A percentile compares a stretch with the other conserved stretches of the same genome.
Conservation (phyloP, 2,888 invertebrate genomes). For the Macrophya annulata region DNA sequence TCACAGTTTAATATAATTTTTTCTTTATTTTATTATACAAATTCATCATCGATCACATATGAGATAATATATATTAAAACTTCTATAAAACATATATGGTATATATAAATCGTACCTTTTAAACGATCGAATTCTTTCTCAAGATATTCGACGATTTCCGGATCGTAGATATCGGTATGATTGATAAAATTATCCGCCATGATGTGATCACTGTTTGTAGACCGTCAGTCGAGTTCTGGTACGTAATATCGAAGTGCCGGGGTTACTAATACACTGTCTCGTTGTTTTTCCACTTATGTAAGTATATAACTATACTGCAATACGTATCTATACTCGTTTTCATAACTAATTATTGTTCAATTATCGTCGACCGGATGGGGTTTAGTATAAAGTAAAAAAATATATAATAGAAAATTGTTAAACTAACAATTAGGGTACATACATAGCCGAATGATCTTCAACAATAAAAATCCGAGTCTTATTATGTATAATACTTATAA, state of each 20-base stretch:
- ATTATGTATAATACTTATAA: no score
- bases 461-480: background rate
- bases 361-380: background rate
- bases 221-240: background rate
- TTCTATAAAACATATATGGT: no score
- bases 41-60: background rate
- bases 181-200: slow-evolving; percentile 32
- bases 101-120: slow-evolving; percentile 73
- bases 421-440: background rate
- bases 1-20: no score
- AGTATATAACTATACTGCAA: background rate
- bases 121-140: slow-evolving; percentile 72
- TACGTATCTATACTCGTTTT: background rate
- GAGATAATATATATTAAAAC: slow-evolving; percentile 26
- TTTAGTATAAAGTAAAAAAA: background rate
- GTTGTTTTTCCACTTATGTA: slow-evolving; percentile 3
- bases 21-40: no score
- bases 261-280: no score
- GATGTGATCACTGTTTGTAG: background rate
- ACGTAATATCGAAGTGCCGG: background rate
- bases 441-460: background rate
- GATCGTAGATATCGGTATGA: slow-evolving; percentile 72
- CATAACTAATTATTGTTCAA: background rate
- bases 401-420: background rate
- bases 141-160: slow-evolving; percentile 66